phyloP scores from a whole-genome alignment of 2,113 vertebrate species.

The Tamias sibiricus region DNA sequence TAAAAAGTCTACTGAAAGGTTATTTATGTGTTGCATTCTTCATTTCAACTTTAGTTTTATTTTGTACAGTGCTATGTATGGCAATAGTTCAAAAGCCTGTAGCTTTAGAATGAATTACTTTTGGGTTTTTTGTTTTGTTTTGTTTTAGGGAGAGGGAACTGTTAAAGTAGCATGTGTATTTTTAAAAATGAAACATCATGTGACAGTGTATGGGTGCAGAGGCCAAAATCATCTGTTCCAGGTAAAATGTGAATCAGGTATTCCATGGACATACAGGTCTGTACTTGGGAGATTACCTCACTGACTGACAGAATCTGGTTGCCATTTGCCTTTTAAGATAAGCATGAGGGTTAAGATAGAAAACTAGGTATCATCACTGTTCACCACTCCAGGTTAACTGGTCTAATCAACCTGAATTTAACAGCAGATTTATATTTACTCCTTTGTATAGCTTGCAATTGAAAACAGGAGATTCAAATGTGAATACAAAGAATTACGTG shows the following conservation, averaged over 20 bases:
- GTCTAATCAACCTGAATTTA: background rate
- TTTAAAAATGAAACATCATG: background rate
- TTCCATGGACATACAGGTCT: background rate
- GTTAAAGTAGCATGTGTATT: background rate
- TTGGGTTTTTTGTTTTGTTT: too few species aligned
- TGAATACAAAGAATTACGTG: background rate
- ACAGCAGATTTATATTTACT: background rate
- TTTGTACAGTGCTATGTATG: background rate
- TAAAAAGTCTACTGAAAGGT: background rate
- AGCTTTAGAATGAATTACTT: background rate
- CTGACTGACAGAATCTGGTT: background rate
- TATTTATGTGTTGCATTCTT: background rate
- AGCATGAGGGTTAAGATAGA: background rate
- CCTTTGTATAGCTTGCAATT: background rate
- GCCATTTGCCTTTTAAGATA: constrained; percentile 3
- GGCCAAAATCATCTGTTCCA: background rate
- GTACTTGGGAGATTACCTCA: background rate
- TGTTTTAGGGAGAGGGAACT: background rate
- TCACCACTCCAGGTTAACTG: background rate
- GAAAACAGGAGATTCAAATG: background rate
- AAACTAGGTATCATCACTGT: background rate
- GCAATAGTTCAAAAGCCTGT: background rate
- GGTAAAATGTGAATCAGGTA: background rate
- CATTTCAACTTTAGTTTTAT: background rate
- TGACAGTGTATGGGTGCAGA: background rate